A percentile compares a stretch with the other conserved stretches of the same genome.
These are phyloP conservation scores for Gasterosteus aculeatus DNA, from an alignment of 2,113 vertebrate genomes.

Conservation along the genomic window DNA sequence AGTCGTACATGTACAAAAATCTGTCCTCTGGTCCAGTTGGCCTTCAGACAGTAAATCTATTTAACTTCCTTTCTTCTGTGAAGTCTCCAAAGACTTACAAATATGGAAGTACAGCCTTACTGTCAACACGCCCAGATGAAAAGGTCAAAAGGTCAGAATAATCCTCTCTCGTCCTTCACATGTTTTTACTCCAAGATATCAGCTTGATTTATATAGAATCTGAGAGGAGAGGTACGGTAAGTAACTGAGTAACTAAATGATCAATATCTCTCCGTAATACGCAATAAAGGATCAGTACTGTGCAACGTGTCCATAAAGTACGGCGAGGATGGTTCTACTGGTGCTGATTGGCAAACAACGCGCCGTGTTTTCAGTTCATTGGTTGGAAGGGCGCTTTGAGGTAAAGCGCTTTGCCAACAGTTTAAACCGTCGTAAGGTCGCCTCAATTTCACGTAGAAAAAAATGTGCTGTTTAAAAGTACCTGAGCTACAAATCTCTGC, in stretches of 20 bases:
- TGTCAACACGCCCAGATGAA: neutral
- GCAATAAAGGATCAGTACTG: neutral
- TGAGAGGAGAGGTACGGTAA: neutral
- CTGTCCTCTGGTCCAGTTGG: neutral
- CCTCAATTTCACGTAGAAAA: neutral
- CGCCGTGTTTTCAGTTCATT: neutral
- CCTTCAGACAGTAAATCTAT: neutral
- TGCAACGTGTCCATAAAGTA: neutral
- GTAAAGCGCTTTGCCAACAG: constrained; percentile 12
- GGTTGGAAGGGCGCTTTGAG: neutral
- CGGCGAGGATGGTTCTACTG: neutral
- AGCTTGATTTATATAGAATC: neutral
- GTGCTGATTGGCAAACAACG: neutral
- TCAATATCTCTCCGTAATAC: neutral
- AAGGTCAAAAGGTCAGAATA: neutral
- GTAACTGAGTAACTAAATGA: neutral
- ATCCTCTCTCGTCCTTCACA: neutral
- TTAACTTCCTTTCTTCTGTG: constrained; percentile 17
- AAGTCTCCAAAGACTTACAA: neutral
- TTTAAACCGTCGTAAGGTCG: neutral
- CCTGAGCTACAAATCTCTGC: neutral
- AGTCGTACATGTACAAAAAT: constrained; percentile 2
- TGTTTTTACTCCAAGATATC: neutral
- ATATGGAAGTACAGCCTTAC: neutral
- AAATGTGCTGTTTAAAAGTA: neutral